Base-by-base conservation (phyloP, 2,113 vertebrate species). In the Anguilla rostrata region DNA sequence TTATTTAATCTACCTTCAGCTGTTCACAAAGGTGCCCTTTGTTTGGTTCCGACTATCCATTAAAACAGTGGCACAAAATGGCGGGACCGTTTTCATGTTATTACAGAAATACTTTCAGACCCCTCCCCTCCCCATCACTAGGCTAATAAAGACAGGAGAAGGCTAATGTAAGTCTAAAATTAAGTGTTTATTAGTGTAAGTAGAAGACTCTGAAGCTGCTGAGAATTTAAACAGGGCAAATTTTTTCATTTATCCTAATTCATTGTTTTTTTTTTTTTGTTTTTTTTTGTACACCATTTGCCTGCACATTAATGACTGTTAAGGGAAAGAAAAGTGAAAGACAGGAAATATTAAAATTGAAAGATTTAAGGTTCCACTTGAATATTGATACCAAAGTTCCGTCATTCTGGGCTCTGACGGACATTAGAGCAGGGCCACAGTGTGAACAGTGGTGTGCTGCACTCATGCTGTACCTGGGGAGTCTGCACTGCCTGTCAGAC, bases 191-290 rank as follows among this genome's bases (percentile, higher is more conserved):
- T 90, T 82, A 71, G 83, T 91, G 49, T 87, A 85, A 92, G 41
- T 66, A 88, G 88, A 60, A 89, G 93, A 89, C 88, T 93, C 89
- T 71, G 11, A 91, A 94, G 93, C 92, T 89, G 90, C 89, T 85
- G 87, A 87, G 89, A 93, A 92, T 92, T 93, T 88, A 92, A 92
- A 89, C 90, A 90, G 88, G 89, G 94, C 90, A 93, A 92, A 95
- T 95, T 92, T 90, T 92, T 93, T 93, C 90, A 94, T 94, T 95
- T 92, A 89, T 90, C 90, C 88, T 92, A 90, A 95, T 88, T 92
- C 90, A 93, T 88, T 92, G 91, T 92, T 88, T 80, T 89, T 85
- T 90, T 91, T 92, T 86, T 92, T 85, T 88, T 71, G 84, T 87
- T 92, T 87, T 92, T 92, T 89, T 34, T 34, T 34, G 34, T 34